These are phyloP conservation scores for Mus musculus DNA, from an alignment of 2,113 vertebrate species.

Conservation along the genomic window DNA sequence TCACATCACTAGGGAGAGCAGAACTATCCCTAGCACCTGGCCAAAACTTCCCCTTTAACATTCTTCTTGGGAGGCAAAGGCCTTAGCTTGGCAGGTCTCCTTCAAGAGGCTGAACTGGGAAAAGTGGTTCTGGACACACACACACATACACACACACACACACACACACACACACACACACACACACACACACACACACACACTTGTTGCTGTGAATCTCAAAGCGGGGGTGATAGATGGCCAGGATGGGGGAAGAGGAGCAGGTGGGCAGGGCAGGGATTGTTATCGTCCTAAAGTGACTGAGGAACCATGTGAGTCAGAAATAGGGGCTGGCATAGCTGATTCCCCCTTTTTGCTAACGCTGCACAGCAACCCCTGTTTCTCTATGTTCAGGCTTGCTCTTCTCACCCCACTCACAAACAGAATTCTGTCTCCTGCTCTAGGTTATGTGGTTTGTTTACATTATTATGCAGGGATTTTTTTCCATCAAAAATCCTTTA, in stretches of 20 bases:
- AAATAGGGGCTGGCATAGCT: background rate
- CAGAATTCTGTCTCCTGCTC: background rate
- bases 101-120: background rate
- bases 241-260: background rate
- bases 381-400: background rate
- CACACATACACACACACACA: too few species aligned
- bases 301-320: background rate
- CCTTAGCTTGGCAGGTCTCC: background rate
- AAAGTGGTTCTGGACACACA: background rate
- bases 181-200: too few species aligned
- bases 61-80: background rate
- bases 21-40: background rate
- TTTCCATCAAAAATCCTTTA: background rate
- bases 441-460: background rate
- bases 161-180: too few species aligned
- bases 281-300: background rate
- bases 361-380: background rate
- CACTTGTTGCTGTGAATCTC: background rate
- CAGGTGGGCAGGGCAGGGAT: conserved; percentile 19
- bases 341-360: background rate
- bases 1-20: background rate
- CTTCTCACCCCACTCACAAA: background rate
- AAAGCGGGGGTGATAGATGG: background rate
- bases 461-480: conserved; percentile 4
- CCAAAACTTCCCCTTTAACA: background rate